Percentiles rank a stretch among this genome's conserved stretches.
Evolutionary conservation across 2,113 vertebrate genomes (phyloP).

Genomic region (Helogale parvula): DNA sequence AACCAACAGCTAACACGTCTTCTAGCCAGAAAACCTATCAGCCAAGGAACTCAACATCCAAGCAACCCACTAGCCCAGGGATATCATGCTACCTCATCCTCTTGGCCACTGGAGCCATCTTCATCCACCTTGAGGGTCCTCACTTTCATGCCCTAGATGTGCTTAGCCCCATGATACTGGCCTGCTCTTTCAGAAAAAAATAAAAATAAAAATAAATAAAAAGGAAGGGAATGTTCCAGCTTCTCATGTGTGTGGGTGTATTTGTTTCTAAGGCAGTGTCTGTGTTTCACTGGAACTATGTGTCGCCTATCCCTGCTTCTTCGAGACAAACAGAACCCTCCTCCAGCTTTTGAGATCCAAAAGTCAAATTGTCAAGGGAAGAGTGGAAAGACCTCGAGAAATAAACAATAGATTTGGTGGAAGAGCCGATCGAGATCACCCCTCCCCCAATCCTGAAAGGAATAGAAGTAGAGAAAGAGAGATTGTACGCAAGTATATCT

Average conservation of each 20-base stretch:
- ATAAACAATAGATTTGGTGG: background rate
- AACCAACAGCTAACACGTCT: slow-evolving; percentile 1
- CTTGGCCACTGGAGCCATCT: background rate
- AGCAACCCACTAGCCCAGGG: background rate
- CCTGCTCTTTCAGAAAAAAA: slow-evolving; percentile 9
- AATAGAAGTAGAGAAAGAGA: background rate
- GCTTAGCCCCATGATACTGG: slow-evolving; percentile 10
- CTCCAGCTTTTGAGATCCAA: background rate
- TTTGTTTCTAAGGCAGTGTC: background rate
- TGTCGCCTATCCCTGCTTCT: background rate
- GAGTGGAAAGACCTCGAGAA: background rate
- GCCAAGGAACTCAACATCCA: background rate
- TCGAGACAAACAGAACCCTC: background rate
- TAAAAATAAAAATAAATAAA: slow-evolving; percentile 62
- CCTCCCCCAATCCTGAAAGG: background rate
- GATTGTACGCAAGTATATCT: background rate
- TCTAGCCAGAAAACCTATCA: slow-evolving; percentile 43
- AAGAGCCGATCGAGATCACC: background rate
- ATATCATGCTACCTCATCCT: background rate
- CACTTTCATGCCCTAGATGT: background rate
- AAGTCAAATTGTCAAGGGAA: background rate
- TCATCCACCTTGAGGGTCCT: background rate
- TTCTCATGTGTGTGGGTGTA: background rate
- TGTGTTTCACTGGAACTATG: background rate
- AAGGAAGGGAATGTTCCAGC: slow-evolving; percentile 22